Base-by-base conservation (phyloP, 1,140 invertebrate species). In the Tachypleus tridentatus region DNA sequence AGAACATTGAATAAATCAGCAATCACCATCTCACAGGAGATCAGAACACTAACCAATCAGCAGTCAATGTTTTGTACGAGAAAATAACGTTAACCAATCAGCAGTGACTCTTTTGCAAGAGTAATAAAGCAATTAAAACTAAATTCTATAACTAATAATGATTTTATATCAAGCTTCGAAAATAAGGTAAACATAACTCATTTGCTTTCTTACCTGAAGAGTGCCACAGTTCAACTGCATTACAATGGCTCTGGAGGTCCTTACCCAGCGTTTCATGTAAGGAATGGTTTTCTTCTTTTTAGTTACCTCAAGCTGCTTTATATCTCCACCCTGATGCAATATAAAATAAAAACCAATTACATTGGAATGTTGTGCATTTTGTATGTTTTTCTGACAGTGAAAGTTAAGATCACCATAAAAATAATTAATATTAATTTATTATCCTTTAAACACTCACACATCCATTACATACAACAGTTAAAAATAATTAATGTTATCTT, bases 191-290 rank as follows among this genome's bases (percentile, higher is more conserved):
- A 59, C 60, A 49, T 47, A 50, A 11, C 49, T 29, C 3, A 62
- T 47, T 3, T 5, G 11, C 49, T 48, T 65, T 49, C 50, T 50
- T n/a, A 83, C 81, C 78, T 84, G 83, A 59, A 85, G 70, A 6
- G 82, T 83, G 62, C 83, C 82, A 70, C 83, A 83, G 69, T 78
- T 83, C 29, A 84, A 76, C 68, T 83, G 81, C 69, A 84, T 76
- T 51, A 84, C 78, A 61, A 84, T 85, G 62, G 82, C 82, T 72
- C 78, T 80, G 57, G 79, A 74, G 4, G 83, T 84, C 63, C 83
- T 74, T 64, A 83, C 80, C 83, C 83, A 84, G 10, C 80, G 77
- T 62, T 77, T 74, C 64, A 84, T 74, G 70, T 80, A 80, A 9
- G 83, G 82, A 29, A 81, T 60, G 57, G 61, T 50, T 57, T 61